phyloP scores from a whole-genome alignment of 2,113 vertebrate species.

The Erinaceus europaeus region DNA sequence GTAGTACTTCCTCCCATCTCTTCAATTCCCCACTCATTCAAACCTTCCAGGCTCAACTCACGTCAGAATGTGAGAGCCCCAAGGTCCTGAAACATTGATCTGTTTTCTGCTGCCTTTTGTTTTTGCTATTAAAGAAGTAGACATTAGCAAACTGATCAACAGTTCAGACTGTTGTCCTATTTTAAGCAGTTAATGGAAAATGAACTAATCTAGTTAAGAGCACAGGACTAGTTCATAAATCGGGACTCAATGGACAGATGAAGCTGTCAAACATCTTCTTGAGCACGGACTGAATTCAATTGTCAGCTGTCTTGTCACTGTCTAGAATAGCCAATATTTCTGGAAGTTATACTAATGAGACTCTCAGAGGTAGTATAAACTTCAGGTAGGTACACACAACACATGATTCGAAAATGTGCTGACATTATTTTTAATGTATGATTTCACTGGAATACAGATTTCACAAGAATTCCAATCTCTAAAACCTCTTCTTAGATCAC shows the following conservation, averaged over 20 bases:
- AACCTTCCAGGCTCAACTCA: conserved; percentile 44
- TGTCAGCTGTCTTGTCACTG: conserved; percentile 77
- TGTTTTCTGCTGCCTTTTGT: conserved; percentile 87
- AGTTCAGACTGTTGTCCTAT: conserved; percentile 92
- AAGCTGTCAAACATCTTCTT: conserved; percentile 83
- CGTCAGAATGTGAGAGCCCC: conserved; percentile 78
- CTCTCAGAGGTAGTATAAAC: background rate
- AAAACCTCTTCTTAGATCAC: conserved; percentile 13
- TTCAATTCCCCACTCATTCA: background rate
- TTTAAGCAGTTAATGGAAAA: conserved; percentile 86
- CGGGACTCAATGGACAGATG: conserved; percentile 76
- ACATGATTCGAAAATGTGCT: background rate
- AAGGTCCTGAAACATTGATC: conserved; percentile 84
- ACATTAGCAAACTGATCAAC: conserved; percentile 89
- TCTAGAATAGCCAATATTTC: conserved; percentile 75
- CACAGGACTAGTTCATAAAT: conserved; percentile 84
- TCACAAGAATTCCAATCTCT: background rate
- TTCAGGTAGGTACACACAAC: background rate
- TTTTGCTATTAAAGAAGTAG: conserved; percentile 85
- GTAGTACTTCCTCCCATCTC: conserved; percentile 56
- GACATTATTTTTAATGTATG: background rate
- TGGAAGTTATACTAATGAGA: background rate
- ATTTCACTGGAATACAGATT: background rate
- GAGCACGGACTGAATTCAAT: conserved; percentile 77
- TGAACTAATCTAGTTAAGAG: conserved; percentile 91